phyloP scores from a whole-genome alignment of 2,113 vertebrate species.

The Bos javanicus region DNA sequence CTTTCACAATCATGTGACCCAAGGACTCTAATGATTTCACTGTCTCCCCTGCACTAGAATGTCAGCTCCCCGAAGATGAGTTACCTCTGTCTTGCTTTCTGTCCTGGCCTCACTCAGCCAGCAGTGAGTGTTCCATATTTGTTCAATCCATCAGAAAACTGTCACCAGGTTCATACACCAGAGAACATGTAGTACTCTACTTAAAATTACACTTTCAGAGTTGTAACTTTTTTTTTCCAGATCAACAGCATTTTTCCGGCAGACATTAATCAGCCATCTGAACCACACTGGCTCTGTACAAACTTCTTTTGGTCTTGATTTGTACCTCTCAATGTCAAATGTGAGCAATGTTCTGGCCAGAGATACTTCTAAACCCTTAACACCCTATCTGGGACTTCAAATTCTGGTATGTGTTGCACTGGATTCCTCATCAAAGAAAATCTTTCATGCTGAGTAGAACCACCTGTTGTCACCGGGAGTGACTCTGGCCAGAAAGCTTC shows the following conservation, averaged over 20 bases:
- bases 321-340: fast-evolving
- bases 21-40: neutral
- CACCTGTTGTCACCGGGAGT: fast-evolving
- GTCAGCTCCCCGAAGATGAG: neutral
- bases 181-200: fast-evolving
- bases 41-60: neutral
- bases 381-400: fast-evolving
- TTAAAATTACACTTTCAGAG: neutral
- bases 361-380: neutral
- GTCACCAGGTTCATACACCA: neutral
- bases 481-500: fast-evolving
- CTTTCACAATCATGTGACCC: neutral
- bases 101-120: fast-evolving
- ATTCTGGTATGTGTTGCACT: fast-evolving
- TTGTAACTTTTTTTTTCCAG: fast-evolving
- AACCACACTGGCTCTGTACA: fast-evolving
- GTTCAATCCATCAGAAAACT: neutral
- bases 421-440: neutral
- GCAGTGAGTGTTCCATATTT: neutral
- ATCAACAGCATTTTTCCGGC: neutral
- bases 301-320: fast-evolving
- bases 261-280: fast-evolving
- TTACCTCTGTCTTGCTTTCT: no score
- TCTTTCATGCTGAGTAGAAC: neutral
- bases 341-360: neutral